phyloP scores from a whole-genome alignment of 2,888 invertebrate genomes.

The Apomyelois bistriatella region DNA sequence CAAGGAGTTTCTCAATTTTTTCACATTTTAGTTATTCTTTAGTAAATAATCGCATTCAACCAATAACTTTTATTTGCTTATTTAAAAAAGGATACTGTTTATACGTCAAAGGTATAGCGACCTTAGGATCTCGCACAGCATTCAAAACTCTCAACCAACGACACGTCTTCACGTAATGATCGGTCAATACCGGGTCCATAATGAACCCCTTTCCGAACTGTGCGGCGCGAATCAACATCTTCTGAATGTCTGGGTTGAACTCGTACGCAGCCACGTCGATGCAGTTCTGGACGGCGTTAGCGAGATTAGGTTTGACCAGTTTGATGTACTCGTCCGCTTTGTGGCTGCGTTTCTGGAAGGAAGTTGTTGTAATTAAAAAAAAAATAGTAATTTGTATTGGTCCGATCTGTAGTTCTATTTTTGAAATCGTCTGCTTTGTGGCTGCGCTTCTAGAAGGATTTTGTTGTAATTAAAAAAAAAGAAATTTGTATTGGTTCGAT shows the following conservation, averaged over 20 bases:
- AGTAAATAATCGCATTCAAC: too few species aligned
- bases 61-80: too few species aligned
- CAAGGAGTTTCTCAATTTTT: too few species aligned
- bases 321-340: constrained; percentile 96
- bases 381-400: too few species aligned
- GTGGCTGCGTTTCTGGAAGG: constrained; percentile 88
- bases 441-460: too few species aligned
- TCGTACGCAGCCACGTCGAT: constrained; percentile 96
- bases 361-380: too few species aligned
- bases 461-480: too few species aligned
- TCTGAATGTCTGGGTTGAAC: constrained; percentile 91
- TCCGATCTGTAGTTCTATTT: too few species aligned
- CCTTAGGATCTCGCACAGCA: constrained; percentile 89
- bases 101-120: constrained; percentile 94
- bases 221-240: constrained; percentile 93
- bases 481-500: too few species aligned
- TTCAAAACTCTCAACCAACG: constrained; percentile 93
- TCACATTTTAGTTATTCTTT: too few species aligned
- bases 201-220: constrained; percentile 98
- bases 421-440: too few species aligned
- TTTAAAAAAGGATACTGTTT: constrained; percentile 93
- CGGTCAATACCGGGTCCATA: constrained; percentile 83
- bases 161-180: constrained; percentile 92
- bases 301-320: constrained; percentile 88
- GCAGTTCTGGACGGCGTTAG: constrained; percentile 93